A percentile compares a stretch with the other conserved stretches of the same genome.
Evolutionary conservation across 2,113 vertebrate genomes (phyloP).

Genomic region (Oenanthe oenanthe): DNA sequence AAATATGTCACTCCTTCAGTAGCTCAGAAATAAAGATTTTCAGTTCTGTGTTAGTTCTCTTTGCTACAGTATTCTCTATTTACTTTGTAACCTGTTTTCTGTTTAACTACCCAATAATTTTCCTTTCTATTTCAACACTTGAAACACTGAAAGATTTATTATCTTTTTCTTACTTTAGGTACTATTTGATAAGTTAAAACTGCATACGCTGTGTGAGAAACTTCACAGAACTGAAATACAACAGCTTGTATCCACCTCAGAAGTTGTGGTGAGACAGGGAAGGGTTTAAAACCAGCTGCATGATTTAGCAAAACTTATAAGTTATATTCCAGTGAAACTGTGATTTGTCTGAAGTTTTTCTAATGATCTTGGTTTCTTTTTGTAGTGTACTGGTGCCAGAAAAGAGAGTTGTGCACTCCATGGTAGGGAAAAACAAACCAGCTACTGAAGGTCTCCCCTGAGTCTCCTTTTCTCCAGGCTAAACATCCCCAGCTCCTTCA

Average conservation of each 20-base stretch:
- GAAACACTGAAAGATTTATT: neutral
- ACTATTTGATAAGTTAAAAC: constrained; percentile 87
- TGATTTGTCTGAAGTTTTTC: neutral
- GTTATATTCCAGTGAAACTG: neutral
- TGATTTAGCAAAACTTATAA: neutral
- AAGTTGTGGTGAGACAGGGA: constrained; percentile 79
- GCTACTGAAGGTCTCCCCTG: neutral
- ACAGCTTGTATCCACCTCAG: constrained; percentile 86
- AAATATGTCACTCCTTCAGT: neutral
- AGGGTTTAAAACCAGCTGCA: neutral
- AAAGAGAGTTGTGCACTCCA: neutral
- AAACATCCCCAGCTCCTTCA: neutral
- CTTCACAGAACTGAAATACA: constrained; percentile 80
- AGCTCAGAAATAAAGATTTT: neutral
- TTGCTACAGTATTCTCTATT: neutral
- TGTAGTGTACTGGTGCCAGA: neutral
- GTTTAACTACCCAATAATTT: neutral
- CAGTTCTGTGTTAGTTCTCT: neutral
- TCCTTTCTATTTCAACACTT: neutral
- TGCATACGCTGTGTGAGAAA: constrained; percentile 80
- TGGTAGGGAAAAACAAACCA: neutral
- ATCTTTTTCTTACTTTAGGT: constrained; percentile 72
- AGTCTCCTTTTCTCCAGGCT: neutral
- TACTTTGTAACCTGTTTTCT: neutral
- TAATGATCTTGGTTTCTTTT: neutral